Evolutionary conservation across 2,113 vertebrate genomes (phyloP).

Genomic region (Brachyistius frenatus): DNA sequence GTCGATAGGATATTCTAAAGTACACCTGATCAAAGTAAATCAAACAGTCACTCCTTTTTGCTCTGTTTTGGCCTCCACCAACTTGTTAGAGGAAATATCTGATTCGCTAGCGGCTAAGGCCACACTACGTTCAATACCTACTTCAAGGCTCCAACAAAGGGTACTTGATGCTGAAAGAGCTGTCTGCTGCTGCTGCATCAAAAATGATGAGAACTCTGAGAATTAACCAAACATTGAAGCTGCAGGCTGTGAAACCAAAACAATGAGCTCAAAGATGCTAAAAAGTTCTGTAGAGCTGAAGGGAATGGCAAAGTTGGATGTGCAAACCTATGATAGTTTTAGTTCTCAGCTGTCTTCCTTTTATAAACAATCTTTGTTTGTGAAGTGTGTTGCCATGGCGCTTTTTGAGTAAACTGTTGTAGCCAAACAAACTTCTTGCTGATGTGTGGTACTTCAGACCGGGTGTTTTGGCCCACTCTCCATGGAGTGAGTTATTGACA

Average conservation of each 20-base stretch:
- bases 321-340: background rate
- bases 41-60: too few species aligned
- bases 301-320: background rate
- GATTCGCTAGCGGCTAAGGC: too few species aligned
- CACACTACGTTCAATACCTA: too few species aligned
- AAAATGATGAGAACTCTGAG: background rate
- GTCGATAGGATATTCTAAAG: too few species aligned
- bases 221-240: background rate
- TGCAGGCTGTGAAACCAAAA: background rate
- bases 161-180: background rate
- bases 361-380: background rate
- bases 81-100: too few species aligned
- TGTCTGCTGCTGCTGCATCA: background rate
- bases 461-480: background rate
- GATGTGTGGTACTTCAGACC: too few species aligned
- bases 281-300: background rate
- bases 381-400: background rate
- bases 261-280: background rate
- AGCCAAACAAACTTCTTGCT: background rate
- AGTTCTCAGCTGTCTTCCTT: background rate
- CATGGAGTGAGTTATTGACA: slow-evolving; percentile 16
- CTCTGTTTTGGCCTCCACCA: too few species aligned
- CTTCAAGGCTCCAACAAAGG: background rate
- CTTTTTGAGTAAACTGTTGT: background rate
- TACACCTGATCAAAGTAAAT: too few species aligned